Evolutionary conservation across 2,797 vertebrate species (phyloP), one percentile per base, ranked within the genome.

Genomic region (Kryptopterus vitreolus): DNA sequence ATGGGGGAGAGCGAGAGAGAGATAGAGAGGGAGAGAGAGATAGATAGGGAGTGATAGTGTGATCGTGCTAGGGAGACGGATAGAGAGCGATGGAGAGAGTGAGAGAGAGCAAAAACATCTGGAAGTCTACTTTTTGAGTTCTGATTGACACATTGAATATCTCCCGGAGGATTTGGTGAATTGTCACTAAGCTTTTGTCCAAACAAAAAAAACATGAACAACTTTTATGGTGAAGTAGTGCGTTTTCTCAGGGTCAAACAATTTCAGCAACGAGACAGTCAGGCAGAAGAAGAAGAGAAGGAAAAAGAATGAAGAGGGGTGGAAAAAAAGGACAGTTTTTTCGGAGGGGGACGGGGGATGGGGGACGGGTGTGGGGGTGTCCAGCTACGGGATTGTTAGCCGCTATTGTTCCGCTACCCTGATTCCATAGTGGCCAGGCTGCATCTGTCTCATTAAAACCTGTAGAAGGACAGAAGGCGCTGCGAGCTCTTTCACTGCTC

Each of bases 401-500:
- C 73, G n/a, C n/a, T n/a, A n/a, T n/a, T n/a, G n/a, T 82, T 72
- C 75, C 77, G 80, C 82, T 88, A 77, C 61, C 79, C 84, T 83
- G 85, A 72, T 84, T 83, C 76, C 72, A 83, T 82, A 77, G 84
- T 84, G 87, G 83, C 31, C 53, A 78, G 85, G 87, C 77, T 73
- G 87, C 0, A 3, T 35, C 52, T 85, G 86, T 85, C 79, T 86
- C 52, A 18, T 16, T 50, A 55, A 59, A 59, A 84, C 88, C 87
- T 83, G 87, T 83, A 84, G 75, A 87, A 82, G 57, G 24, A 35
- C 38, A 2, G 33, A 38, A 31, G 46, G n/a, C 18, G 26, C 16
- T 31, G 26, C 29, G 52, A 76, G 82, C 38, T 76, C 65, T 66
- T 88, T 94, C 95, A 98, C 90, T 96, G 96, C 93, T 99, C 97